Percentiles rank a stretch among this genome's conserved stretches.
Conservation (phyloP, 1,140 invertebrate genomes). For the Panagrolaimus sp. region DNA sequence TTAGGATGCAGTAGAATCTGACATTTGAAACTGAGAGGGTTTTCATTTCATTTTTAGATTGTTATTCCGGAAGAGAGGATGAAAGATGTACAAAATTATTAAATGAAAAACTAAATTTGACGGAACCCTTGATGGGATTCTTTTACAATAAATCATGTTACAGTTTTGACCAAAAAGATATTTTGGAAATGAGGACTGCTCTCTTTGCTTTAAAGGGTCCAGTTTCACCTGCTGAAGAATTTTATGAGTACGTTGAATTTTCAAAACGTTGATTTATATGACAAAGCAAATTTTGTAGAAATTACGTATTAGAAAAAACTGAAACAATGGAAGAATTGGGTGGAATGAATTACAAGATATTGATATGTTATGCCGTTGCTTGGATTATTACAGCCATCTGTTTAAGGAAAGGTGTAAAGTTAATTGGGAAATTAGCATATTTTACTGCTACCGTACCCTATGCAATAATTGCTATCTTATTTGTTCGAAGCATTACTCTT, state of each 20-base stretch:
- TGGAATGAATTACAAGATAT: slow-evolving; percentile 40
- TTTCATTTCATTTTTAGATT: too few relatives aligned
- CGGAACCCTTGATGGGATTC: slow-evolving; percentile 24
- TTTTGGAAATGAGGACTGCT: not conserved
- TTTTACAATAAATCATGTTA: slow-evolving; percentile 33
- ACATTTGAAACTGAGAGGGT: too few relatives aligned
- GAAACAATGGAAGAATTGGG: slow-evolving; percentile 32
- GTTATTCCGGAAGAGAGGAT: slow-evolving; percentile 30
- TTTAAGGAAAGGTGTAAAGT: slow-evolving; percentile 40
- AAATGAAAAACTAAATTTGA: slow-evolving; percentile 7
- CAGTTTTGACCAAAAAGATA: slow-evolving; percentile 12
- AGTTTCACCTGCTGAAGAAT: slow-evolving; percentile 38
- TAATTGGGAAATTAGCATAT: slow-evolving; percentile 35
- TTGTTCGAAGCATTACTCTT: slow-evolving; percentile 37
- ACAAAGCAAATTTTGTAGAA: slow-evolving; percentile 23
- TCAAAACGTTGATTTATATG: not conserved
- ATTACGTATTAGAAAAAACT: slow-evolving; percentile 44
- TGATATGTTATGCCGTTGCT: slow-evolving; percentile 29
- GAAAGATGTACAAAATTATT: slow-evolving; percentile 18
- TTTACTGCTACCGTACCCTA: slow-evolving; percentile 43
- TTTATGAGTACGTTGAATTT: slow-evolving; percentile 32
- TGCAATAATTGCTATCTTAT: slow-evolving; percentile 39
- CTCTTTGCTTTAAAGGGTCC: slow-evolving; percentile 20
- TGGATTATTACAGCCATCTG: slow-evolving; percentile 37
- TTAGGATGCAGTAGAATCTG: too few relatives aligned